A percentile compares a stretch with the other conserved stretches of the same genome.
These are phyloP conservation scores for Ceratosolen fusciceps DNA, from an alignment of 1,140 invertebrate genomes.

Conservation along the genomic window DNA sequence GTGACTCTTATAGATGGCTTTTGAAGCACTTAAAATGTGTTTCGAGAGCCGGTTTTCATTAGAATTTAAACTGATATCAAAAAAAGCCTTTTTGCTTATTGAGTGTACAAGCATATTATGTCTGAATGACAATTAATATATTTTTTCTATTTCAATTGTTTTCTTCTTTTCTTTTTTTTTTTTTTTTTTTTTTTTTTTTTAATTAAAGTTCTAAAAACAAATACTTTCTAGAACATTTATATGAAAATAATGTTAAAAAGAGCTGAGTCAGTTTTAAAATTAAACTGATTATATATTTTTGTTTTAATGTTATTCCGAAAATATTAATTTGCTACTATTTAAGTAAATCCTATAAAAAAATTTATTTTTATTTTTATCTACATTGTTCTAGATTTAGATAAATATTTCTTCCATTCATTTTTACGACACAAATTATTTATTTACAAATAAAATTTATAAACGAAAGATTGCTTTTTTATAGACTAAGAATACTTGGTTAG, in stretches of 20 bases:
- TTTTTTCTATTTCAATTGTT: neutral
- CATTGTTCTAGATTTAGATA: slow-evolving; percentile 6
- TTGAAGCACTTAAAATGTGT: slow-evolving; percentile 43
- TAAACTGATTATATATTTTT: neutral
- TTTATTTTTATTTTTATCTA: slow-evolving; percentile 18
- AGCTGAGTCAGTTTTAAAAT: neutral
- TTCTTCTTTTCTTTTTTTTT: neutral
- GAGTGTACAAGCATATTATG: slow-evolving; percentile 26
- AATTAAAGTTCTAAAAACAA: neutral
- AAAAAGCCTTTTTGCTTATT: slow-evolving; percentile 20
- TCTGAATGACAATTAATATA: neutral
- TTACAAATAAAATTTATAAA: slow-evolving; percentile 5
- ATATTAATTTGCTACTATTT: slow-evolving; percentile 37
- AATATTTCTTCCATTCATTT: too few species aligned
- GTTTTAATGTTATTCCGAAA: slow-evolving; percentile 21
- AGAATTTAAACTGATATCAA: slow-evolving; percentile 34
- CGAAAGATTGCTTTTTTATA: slow-evolving; percentile 20
- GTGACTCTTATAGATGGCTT: slow-evolving; percentile 59
- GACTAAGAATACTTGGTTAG: slow-evolving; percentile 26
- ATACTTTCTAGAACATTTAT: neutral
- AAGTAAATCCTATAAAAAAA: slow-evolving; percentile 36
- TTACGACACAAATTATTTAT: slow-evolving; percentile 22
- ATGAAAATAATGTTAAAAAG: neutral
- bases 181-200: neutral
- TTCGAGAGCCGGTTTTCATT: slow-evolving; percentile 33